Evolutionary conservation across 2,797 vertebrate genomes (phyloP), one percentile per base, ranked within the genome.

Genomic region (Chaunax sp.): DNA sequence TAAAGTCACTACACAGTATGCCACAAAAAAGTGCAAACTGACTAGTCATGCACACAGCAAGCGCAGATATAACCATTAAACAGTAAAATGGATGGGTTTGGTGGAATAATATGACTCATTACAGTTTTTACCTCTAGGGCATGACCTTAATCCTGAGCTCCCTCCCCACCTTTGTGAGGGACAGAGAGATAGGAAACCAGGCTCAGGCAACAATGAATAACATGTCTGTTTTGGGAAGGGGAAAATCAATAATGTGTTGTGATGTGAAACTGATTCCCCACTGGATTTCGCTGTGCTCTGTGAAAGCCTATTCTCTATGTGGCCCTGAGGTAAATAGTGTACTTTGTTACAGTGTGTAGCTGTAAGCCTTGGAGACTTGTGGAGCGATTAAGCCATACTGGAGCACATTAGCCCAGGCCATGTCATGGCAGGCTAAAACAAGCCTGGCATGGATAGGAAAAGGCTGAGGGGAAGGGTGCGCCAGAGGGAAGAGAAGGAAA

Each of bases 191-290:
- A 81, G 82, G 82, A 86, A 82, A 71, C 72, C 61, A 44, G 73
- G 77, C 76, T 79, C 67, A 73, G 77, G 68, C 82, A 89, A 87
- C 86, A 88, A 90, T 81, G 74, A 85, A 87, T 84, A 88, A 89
- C 71, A 37, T 77, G 80, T 87, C 88, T 83, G 82, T 89, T 93
- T 90, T 82, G 52, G 82, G 82, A 40, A 40, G 66, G 60, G 61
- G 41, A 5, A 25, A 89, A 93, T 94, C 93, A 93, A 94, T 94
- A 93, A 92, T 90, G 89, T 91, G 88, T 92, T 93, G 84, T 93
- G 91, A 94, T 93, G 92, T 92, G 93, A 93, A 91, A 89, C 89
- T 88, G 88, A 92, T 92, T 92, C 90, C 89, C 93, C 87, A 79
- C 82, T 88, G 92, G 90, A 86, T 88, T 87, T 82, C 26, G 65